These are phyloP conservation scores for Ailuropoda melanoleuca DNA, from an alignment of 2,113 vertebrate genomes.

Conservation along the genomic window DNA sequence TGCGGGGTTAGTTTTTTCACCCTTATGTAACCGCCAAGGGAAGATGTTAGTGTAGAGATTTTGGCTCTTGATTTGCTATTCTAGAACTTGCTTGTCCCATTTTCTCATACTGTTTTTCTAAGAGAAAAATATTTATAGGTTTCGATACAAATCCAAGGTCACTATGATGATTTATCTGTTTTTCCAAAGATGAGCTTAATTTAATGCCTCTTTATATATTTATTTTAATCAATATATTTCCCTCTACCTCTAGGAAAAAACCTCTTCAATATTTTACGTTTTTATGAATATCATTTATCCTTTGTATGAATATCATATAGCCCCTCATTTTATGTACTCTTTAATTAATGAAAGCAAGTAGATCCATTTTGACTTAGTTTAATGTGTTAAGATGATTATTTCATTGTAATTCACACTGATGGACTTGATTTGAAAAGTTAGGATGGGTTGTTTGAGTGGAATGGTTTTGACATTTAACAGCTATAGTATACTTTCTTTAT, in stretches of 20 bases:
- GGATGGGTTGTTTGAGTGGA: not conserved
- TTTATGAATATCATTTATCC: not conserved
- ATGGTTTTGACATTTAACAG: conserved; percentile 44
- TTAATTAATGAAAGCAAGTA: not conserved
- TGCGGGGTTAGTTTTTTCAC: not conserved
- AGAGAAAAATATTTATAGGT: conserved; percentile 6
- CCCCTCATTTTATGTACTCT: not conserved
- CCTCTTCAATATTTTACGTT: not conserved
- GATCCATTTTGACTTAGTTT: not conserved
- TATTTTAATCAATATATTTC: not conserved
- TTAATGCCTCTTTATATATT: not conserved
- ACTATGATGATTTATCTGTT: not conserved
- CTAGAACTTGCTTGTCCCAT: not conserved
- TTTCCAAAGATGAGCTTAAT: not conserved
- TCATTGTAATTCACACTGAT: conserved; percentile 24
- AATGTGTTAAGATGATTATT: not conserved
- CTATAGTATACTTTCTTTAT: conserved; percentile 3
- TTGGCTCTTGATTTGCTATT: not conserved
- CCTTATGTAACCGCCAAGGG: not conserved
- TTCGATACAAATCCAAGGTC: not conserved
- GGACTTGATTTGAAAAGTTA: conserved; percentile 39
- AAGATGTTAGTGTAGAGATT: not conserved
- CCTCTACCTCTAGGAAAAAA: not conserved
- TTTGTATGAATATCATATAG: not conserved
- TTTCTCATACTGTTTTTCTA: not conserved